Percentiles rank a stretch among this genome's conserved stretches.
Evolutionary conservation across 2,888 invertebrate species (phyloP).

Genomic region (Drosophila gaucha): DNA sequence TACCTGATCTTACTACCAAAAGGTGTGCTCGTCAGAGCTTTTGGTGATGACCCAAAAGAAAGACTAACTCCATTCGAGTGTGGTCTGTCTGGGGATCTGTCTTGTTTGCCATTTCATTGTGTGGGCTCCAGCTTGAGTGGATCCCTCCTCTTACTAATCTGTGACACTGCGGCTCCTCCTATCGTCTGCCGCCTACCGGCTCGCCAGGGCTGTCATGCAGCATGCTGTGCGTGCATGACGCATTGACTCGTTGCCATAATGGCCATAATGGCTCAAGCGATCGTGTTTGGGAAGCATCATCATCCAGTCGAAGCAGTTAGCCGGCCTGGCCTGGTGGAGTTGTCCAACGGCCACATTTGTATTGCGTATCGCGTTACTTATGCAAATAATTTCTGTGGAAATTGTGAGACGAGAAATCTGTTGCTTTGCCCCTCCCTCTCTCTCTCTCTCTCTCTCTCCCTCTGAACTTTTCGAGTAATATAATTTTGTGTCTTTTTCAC

Average conservation of each 20-base stretch:
- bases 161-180: slow-evolving; percentile 1
- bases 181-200: neutral
- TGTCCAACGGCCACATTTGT: slow-evolving; percentile 5
- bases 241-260: slow-evolving; percentile 75
- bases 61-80: slow-evolving; percentile 14
- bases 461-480: slow-evolving; percentile 52
- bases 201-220: slow-evolving; percentile 25
- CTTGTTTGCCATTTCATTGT: slow-evolving; percentile 27
- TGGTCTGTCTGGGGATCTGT: slow-evolving; percentile 35
- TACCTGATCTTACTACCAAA: neutral
- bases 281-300: slow-evolving; percentile 72
- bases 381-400: slow-evolving; percentile 80
- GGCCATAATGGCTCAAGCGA: slow-evolving; percentile 63
- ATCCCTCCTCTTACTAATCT: slow-evolving; percentile 23
- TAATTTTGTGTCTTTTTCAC: slow-evolving; percentile 78
- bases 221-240: slow-evolving; percentile 72
- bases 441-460: neutral
- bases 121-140: slow-evolving; percentile 32
- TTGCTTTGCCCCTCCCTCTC: slow-evolving; percentile 12
- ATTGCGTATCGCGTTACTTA: slow-evolving; percentile 79
- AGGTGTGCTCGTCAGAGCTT: neutral
- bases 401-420: slow-evolving; percentile 71
- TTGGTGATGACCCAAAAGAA: too few species aligned
- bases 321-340: slow-evolving; percentile 5
- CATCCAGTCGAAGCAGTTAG: slow-evolving; percentile 22